phyloP scores from a whole-genome alignment of 2,113 vertebrate species.

The Hippocampus comes region DNA sequence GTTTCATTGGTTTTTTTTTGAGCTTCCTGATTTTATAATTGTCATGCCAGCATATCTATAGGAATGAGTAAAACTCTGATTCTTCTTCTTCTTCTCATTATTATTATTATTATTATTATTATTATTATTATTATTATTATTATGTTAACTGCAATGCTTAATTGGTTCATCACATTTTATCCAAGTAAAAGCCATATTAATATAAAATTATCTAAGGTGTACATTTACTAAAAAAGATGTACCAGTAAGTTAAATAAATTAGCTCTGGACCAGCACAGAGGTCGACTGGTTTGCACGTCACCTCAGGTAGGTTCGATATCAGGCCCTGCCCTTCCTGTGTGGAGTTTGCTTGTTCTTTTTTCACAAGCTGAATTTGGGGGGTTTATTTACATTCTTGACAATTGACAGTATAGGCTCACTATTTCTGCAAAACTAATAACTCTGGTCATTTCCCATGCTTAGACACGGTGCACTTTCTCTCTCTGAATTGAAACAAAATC shows the following conservation, averaged over 20 bases:
- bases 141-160: background rate
- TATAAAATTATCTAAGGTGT: background rate
- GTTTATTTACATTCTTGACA: background rate
- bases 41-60: background rate
- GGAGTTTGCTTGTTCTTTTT: too few relatives aligned
- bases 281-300: too few relatives aligned
- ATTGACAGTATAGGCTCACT: background rate
- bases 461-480: background rate
- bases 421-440: background rate
- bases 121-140: background rate
- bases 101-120: too few relatives aligned
- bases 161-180: background rate
- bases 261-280: too few relatives aligned
- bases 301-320: too few relatives aligned
- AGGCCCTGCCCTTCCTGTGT: too few relatives aligned
- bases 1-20: background rate
- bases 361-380: background rate
- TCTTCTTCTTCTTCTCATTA: background rate
- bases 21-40: background rate
- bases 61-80: background rate
- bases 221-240: too few relatives aligned
- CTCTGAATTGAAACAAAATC: background rate
- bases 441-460: background rate
- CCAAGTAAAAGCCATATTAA: background rate
- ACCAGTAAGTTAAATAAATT: too few relatives aligned